Conservation (phyloP, 1,140 invertebrate genomes). For the Akabosia matsudoensis region DNA sequence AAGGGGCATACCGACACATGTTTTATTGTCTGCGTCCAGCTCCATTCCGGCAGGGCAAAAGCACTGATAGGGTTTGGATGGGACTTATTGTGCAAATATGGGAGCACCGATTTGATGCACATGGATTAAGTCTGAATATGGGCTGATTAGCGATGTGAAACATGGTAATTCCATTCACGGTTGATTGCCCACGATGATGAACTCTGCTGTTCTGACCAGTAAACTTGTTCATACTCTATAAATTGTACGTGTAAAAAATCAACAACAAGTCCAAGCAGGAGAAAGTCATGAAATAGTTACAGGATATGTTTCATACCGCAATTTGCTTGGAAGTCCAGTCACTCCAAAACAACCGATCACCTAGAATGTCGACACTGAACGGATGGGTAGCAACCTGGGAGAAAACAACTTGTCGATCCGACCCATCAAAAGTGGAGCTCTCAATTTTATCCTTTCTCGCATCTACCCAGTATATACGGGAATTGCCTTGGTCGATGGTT, state of each 20-base stretch:
- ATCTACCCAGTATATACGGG: conserved; percentile 83
- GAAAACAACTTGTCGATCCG: conserved; percentile 55
- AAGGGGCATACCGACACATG: conserved; percentile 54
- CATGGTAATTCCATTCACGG: conserved; percentile 52
- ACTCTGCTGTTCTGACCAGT: conserved; percentile 51
- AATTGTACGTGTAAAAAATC: not conserved
- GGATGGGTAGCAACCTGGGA: conserved; percentile 59
- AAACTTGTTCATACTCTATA: conserved; percentile 49
- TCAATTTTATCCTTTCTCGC: conserved; percentile 74
- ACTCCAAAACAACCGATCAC: conserved; percentile 82
- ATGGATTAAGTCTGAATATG: conserved; percentile 61
- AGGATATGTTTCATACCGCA: conserved; percentile 30
- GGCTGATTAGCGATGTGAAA: conserved; percentile 50
- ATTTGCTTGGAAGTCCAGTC: conserved; percentile 61
- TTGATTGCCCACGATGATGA: conserved; percentile 47
- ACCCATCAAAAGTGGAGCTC: conserved; percentile 75
- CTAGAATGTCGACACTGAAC: conserved; percentile 79
- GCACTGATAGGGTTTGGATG: conserved; percentile 60
- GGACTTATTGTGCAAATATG: conserved; percentile 76
- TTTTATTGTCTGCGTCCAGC: conserved; percentile 54
- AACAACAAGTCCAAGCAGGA: too few species aligned
- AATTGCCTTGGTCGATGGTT: conserved; percentile 53
- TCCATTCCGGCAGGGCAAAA: conserved; percentile 72
- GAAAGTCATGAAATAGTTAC: too few species aligned
- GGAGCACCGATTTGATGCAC: conserved; percentile 63